Conservation (phyloP, 2,888 invertebrate genomes). For the Leptopilina syphax region DNA sequence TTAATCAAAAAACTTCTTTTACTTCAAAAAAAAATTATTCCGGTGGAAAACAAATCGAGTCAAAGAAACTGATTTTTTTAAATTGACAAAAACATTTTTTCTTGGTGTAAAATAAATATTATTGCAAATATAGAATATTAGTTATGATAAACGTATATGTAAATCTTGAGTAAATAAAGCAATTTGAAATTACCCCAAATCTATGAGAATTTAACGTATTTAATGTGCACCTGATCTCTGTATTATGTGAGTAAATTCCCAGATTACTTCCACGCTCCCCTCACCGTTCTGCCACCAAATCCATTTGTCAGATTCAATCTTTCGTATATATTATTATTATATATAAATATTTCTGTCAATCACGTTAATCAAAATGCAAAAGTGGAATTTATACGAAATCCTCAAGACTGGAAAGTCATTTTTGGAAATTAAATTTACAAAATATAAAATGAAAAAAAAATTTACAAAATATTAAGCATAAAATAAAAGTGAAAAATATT, state of each 20-base stretch:
- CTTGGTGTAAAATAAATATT: too few relatives aligned
- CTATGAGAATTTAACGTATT: slow-evolving; percentile 1
- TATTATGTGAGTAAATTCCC: slow-evolving; percentile 28
- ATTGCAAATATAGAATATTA: too few relatives aligned
- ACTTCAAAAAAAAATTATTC: too few relatives aligned
- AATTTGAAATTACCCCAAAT: background rate
- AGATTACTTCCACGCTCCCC: slow-evolving; percentile 6
- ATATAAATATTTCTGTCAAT: background rate
- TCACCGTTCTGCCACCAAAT: background rate
- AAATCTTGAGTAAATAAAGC: slow-evolving; percentile 14
- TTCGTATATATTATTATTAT: background rate
- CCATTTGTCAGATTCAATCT: slow-evolving; percentile 11
- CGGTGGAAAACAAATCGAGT: too few relatives aligned
- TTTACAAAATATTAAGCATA: too few relatives aligned
- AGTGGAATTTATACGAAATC: background rate
- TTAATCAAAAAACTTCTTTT: too few relatives aligned
- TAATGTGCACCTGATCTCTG: slow-evolving; percentile 28
- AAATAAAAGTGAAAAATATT: too few relatives aligned
- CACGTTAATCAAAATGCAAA: slow-evolving; percentile 9
- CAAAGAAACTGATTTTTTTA: too few relatives aligned
- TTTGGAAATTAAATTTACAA: background rate
- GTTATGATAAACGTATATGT: too few relatives aligned
- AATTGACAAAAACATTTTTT: too few relatives aligned
- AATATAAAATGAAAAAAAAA: too few relatives aligned
- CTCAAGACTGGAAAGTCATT: background rate